Base-by-base conservation (phyloP, 2,888 invertebrate genomes). In the Ctenicera cuprea region DNA sequence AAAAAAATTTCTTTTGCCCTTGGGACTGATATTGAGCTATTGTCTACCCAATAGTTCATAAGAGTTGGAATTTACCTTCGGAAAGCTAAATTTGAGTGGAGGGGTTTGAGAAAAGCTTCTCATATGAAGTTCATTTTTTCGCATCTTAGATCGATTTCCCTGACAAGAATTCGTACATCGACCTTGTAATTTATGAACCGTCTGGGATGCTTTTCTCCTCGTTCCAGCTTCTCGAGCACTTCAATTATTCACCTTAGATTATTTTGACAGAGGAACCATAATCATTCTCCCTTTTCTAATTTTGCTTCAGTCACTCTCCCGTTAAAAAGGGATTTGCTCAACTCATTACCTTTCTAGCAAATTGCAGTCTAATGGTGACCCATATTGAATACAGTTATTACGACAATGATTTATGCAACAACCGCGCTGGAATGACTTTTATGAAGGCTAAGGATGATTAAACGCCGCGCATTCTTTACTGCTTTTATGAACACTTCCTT, bases 211-310 rank as follows among this genome's bases (percentile, higher is more conserved):
- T 59, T 38, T 59, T 59, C 59, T 37, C 38, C 20, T 11, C 38
- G 18, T 38, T 59, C 38, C 59, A 16, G 59, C 59, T n/a, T 18
- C 33, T 16, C 38, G 18, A 59, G 38, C 59, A 38, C 59, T 20
- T 59, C 59, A 59, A 59, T 59, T 59, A 59, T 59, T 33, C 38
- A 59, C 38, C 38, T 59, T 59, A 59, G 38, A 59, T 59, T 59
- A 59, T 59, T 59, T 59, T 59, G 59, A 59, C 59, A 38, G 59
- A 38, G 20, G 38, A n/a, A 38, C 59, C 26, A 38, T 59, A 59
- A 59, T 59, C 59, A 33, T 38, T 59, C 59, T 37, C 59, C 38
- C 59, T 38, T 38, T 30, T 37, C 59, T 59, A 59, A 59, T 59
- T 30, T 38, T n/a, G 18, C 59, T 16, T 14, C 59, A 38, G 59